Conservation (phyloP, 2,888 invertebrate species). For the Apotomis turbidana region DNA sequence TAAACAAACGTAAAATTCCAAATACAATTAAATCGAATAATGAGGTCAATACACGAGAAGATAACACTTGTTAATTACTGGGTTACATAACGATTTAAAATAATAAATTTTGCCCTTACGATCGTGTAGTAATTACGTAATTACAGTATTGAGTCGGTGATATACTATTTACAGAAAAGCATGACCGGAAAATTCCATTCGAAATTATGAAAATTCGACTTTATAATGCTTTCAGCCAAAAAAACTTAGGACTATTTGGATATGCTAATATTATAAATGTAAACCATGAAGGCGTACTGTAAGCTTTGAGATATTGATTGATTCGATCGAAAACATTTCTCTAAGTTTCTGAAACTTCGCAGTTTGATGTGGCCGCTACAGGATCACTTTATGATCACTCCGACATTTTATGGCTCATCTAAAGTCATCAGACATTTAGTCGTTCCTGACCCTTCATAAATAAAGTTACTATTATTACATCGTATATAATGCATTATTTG, state of each 20-base stretch:
- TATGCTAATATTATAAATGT: no score
- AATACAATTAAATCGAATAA: neutral
- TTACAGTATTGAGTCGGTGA: no score
- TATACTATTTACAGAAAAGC: no score
- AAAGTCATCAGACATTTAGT: neutral
- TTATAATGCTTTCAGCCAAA: no score
- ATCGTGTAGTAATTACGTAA: no score
- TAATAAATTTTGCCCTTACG: no score
- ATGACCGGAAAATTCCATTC: no score
- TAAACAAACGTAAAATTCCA: conserved; percentile 8
- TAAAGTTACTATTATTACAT: conserved; percentile 2
- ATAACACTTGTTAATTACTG: no score
- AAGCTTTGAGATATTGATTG: neutral
- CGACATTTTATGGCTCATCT: conserved; percentile 1
- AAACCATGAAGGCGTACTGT: neutral
- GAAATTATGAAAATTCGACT: no score
- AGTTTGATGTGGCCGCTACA: neutral
- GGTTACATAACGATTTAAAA: no score
- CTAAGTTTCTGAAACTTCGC: neutral
- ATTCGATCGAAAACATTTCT: neutral
- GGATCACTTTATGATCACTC: neutral
- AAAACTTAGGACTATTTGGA: no score
- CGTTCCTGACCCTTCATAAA: neutral
- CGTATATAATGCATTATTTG: neutral
- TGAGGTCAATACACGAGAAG: no score